phyloP scores from a whole-genome alignment of 2,797 vertebrate species.

The Chaunax sp. region DNA sequence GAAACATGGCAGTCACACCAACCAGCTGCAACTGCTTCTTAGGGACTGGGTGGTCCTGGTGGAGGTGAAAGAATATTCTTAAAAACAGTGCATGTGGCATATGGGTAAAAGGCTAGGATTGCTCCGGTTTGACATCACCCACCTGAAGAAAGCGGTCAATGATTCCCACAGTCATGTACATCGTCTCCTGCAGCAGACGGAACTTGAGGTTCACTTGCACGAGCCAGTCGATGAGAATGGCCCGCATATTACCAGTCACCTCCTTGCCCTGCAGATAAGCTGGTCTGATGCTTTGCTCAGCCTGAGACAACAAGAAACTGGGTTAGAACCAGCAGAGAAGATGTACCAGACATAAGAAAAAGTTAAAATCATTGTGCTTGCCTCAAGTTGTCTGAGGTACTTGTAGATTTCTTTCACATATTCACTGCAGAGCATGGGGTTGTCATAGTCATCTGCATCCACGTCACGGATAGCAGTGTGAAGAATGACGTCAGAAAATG shows the following conservation, averaged over 20 bases:
- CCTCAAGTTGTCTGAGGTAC: conserved; percentile 88
- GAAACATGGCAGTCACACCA: conserved; percentile 86
- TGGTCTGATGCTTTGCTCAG: conserved; percentile 79
- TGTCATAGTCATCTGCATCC: conserved; percentile 83
- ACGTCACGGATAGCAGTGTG: conserved; percentile 82
- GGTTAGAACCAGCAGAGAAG: background rate
- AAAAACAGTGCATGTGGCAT: background rate
- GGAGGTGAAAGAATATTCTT: background rate
- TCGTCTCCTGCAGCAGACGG: conserved; percentile 87
- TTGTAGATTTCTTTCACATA: conserved; percentile 91
- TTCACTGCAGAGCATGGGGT: conserved; percentile 87
- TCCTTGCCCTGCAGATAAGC: conserved; percentile 84
- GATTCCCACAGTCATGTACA: conserved; percentile 90
- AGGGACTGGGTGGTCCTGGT: conserved; percentile 85
- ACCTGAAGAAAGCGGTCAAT: conserved; percentile 92
- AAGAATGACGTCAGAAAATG: conserved; percentile 87
- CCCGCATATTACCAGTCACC: conserved; percentile 88
- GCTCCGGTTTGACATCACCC: background rate
- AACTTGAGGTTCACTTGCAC: conserved; percentile 89
- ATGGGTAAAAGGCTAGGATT: fast-evolving
- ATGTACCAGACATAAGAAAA: background rate
- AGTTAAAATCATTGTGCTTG: conserved; percentile 21
- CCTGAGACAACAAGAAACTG: conserved; percentile 23
- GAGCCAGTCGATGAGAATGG: conserved; percentile 90
- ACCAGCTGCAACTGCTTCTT: conserved; percentile 89